Percentiles rank a stretch among this genome's conserved stretches.
These are phyloP conservation scores for Scaptomyza flava DNA, from an alignment of 2,888 invertebrate species.

Conservation along the genomic window DNA sequence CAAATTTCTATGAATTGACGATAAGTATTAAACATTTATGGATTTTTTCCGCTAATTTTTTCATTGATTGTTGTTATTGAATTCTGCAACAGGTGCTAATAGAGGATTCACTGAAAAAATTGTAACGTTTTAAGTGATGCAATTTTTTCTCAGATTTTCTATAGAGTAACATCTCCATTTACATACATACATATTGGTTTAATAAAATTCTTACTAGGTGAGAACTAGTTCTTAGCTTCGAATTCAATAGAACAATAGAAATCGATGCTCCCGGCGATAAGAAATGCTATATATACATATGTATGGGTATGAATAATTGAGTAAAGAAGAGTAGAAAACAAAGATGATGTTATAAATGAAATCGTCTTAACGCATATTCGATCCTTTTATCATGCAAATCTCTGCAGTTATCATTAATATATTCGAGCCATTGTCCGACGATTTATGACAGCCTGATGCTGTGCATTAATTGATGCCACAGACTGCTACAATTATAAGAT, in stretches of 20 bases:
- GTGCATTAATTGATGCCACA: constrained; percentile 59
- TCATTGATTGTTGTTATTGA: constrained; percentile 30
- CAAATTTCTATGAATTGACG: constrained; percentile 70
- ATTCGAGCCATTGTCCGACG: constrained; percentile 46
- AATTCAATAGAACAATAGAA: constrained; percentile 53
- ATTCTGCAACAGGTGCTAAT: constrained; percentile 51
- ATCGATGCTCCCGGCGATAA: constrained; percentile 61
- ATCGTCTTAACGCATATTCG: constrained; percentile 8
- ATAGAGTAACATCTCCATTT: constrained; percentile 2
- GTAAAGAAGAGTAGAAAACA: neutral
- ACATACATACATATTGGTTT: neutral
- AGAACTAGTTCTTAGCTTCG: constrained; percentile 45
- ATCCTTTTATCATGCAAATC: constrained; percentile 74
- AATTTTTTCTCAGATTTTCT: constrained; percentile 23
- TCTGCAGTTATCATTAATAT: constrained; percentile 53
- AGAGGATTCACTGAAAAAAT: constrained; percentile 37
- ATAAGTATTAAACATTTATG: constrained; percentile 59
- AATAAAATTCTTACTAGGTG: constrained; percentile 33
- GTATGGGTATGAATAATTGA: constrained; percentile 1
- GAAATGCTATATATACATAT: constrained; percentile 8
- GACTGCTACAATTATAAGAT: constrained; percentile 79
- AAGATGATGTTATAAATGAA: constrained; percentile 6
- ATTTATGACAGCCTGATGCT: constrained; percentile 62
- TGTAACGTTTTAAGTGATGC: constrained; percentile 28
- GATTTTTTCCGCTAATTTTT: constrained; percentile 64